Conservation (phyloP, 2,888 invertebrate species). For the Chelonus formosanus region DNA sequence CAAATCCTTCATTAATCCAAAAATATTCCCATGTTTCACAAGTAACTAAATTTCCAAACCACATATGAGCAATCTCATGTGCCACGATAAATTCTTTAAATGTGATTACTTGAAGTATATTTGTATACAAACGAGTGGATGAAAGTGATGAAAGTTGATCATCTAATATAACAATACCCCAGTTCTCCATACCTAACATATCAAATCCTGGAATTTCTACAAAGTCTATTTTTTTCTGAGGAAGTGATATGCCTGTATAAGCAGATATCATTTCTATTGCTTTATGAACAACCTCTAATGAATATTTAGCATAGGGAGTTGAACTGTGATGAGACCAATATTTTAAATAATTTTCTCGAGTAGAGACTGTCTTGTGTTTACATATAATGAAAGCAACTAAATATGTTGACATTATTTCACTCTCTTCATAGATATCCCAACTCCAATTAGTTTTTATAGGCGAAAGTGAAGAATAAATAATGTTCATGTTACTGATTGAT, state of each 20-base stretch:
- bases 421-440: conserved; percentile 74
- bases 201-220: conserved; percentile 85
- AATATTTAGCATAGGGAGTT: conserved; percentile 44
- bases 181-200: conserved; percentile 93
- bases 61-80: conserved; percentile 68
- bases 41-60: conserved; percentile 79
- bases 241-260: conserved; percentile 72
- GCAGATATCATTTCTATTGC: conserved; percentile 67
- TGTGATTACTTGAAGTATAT: conserved; percentile 75
- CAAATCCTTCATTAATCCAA: conserved; percentile 81
- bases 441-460: conserved; percentile 22
- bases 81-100: too few species aligned
- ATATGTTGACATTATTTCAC: conserved; percentile 89
- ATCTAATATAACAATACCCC: conserved; percentile 77
- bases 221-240: conserved; percentile 83
- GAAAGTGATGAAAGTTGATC: too few species aligned
- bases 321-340: conserved; percentile 57
- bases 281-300: conserved; percentile 63
- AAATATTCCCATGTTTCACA: conserved; percentile 77
- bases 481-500: conserved; percentile 53
- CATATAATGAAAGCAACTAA: conserved; percentile 81
- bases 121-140: conserved; percentile 65
- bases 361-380: conserved; percentile 64
- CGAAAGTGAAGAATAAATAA: neutral
- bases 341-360: conserved; percentile 64